Evolutionary conservation across 2,113 vertebrate species (phyloP), one percentile per base, ranked within the genome.

Genomic region (Tychaedon coryphoeus): DNA sequence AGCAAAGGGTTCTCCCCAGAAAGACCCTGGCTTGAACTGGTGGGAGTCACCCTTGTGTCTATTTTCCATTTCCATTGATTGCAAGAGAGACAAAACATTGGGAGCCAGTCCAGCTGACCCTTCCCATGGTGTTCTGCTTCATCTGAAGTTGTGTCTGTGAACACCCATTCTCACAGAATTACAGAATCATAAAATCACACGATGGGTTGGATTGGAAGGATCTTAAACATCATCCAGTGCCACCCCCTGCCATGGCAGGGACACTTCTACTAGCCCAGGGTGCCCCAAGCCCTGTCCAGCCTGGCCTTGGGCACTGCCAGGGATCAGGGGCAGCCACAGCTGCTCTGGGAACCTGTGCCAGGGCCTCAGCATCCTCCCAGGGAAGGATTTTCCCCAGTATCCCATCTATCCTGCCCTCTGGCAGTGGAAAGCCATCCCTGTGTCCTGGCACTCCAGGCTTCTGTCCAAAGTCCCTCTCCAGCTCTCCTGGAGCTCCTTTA

Each of bases 201-300:
- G 33, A 19, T 34, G 14, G 34, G 15, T n/a, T 65, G 42, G 28
- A 3, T 40, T 56, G 50, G 42, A 40, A 48, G 13, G 60, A 34
- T 8, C 12, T 29, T 29, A 57, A 65, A 29, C 23, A 19, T 8
- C 34, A 40, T 8, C 28, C 19, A n/a, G 24, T 28, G 6, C 7
- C 69, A 47, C 12, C 19, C 14, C 22, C 40, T 40, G 23, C 60
- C n/a, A 16, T 19, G 29, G 24, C 51, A 75, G 34, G 51, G 42
- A 31, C 51, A 24, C 42, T 57, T 0, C 17, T 26, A 20, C 56
- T 33, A 3, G 4, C 16, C 47, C 47, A 43, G 0, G 26, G 2
- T 51, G 14, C 48, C 7, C 48, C 48, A 50, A 14, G 47, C 47
- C 22, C 47, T 26, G 48, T 51, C 50, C 50, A 51, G 6, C 56